Base-by-base conservation (phyloP, 2,113 vertebrate genomes). In the Leiothrix lutea region DNA sequence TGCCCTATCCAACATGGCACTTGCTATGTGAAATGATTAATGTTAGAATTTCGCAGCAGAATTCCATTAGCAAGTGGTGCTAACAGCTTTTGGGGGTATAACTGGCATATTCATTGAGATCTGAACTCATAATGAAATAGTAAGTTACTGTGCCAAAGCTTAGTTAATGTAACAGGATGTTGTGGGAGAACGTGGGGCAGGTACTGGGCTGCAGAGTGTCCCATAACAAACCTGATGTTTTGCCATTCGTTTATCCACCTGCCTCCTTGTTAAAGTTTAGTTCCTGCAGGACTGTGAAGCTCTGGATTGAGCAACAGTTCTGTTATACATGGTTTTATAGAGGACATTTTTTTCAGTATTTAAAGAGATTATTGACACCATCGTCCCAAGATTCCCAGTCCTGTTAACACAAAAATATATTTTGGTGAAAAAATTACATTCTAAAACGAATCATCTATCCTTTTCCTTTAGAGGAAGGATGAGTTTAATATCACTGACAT, bases 21-120 rank as follows among this genome's bases (percentile, higher is more conserved):
- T 90, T 80, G 15, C 38, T 48, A 4, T 28, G 33, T 87, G 54
- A 82, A 82, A 62, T 89, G 50, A 90, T 86, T 80, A 33, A 80
- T 75, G 65, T n/a, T 80, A 69, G 31, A 88, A 82, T 69, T 92
- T 77, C 29, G 6, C 50, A 66, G 74, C 47, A 92, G 71, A 90
- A 91, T 94, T 94, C 81, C 66, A 87, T 91, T 91, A 94, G 23
- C 62, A 70, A 82, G 45, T 82, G 86, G 67, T 72, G 38, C 64
- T 82, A 87, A 77, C 74, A 87, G 80, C 84, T 79, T 95, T 95
- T 80, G 69, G 66, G 78, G 83, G 8, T 80, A 28, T 84, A 90
- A 80, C 40, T 94, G 81, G 58, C 78, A 78, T 62, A 21, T 36
- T 81, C 33, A 51, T 24, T 87, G 67, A 69, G 84, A 73, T 56